Evolutionary conservation across 2,888 invertebrate species (phyloP).

Genomic region (Trachelus troglodyta): DNA sequence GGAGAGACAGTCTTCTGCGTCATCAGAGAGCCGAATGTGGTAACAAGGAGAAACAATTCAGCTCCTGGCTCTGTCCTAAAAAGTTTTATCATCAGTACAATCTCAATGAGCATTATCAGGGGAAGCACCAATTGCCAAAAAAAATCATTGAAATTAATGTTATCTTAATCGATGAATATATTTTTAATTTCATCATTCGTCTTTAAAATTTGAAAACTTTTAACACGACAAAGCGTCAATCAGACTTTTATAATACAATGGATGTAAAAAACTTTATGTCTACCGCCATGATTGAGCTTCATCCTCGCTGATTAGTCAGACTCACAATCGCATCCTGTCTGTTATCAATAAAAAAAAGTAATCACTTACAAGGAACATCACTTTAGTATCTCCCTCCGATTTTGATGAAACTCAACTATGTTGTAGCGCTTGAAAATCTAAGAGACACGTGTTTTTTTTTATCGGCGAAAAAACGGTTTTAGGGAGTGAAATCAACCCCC

Average conservation of each 20-base stretch:
- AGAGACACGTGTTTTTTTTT: too few species aligned
- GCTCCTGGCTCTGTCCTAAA: constrained; percentile 59
- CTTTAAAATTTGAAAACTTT: background rate
- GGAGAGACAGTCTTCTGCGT: constrained; percentile 39
- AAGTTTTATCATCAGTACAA: constrained; percentile 52
- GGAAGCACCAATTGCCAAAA: constrained; percentile 8
- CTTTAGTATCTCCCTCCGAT: too few species aligned
- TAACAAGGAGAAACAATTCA: constrained; percentile 61
- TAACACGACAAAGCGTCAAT: background rate
- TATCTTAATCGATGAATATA: background rate
- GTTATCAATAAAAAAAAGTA: background rate
- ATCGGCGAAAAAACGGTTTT: too few species aligned
- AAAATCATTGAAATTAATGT: background rate
- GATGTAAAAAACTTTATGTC: background rate
- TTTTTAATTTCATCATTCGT: background rate
- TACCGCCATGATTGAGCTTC: background rate
- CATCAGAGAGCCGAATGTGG: constrained; percentile 54
- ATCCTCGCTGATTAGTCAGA: background rate
- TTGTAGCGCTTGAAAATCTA: too few species aligned
- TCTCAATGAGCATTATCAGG: constrained; percentile 27
- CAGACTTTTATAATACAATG: background rate
- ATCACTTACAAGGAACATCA: background rate
- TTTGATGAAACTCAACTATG: too few species aligned
- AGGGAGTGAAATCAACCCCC: too few species aligned
- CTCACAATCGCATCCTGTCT: background rate